Evolutionary conservation across 1,140 invertebrate species (phyloP).

Genomic region (Pissodes strobi): DNA sequence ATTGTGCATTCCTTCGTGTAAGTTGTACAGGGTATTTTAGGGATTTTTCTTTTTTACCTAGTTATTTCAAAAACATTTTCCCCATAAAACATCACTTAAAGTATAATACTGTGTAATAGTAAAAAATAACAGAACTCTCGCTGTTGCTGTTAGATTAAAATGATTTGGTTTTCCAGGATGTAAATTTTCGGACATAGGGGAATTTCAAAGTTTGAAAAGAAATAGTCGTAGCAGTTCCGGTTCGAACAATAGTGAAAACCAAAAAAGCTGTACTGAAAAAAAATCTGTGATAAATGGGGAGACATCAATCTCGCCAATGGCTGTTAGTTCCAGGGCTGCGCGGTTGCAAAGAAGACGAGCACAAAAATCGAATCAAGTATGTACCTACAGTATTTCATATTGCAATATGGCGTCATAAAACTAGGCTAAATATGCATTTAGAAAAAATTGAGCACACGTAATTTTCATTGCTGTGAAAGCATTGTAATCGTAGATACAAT

Average conservation of each 20-base stretch:
- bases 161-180: conserved; percentile 57
- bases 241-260: conserved; percentile 22
- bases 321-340: conserved; percentile 45
- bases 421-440: too few species aligned
- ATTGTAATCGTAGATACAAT: too few species aligned
- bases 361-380: conserved; percentile 47
- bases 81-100: not conserved
- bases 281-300: conserved; percentile 49
- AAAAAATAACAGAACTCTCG: too few species aligned
- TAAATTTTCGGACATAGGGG: conserved; percentile 70
- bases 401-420: too few species aligned
- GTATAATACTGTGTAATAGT: not conserved
- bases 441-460: too few species aligned
- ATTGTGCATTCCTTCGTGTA: too few species aligned
- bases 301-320: conserved; percentile 4
- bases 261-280: conserved; percentile 37
- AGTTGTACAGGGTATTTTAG: too few species aligned
- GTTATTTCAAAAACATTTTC: too few species aligned
- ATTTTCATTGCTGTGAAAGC: too few species aligned
- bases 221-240: conserved; percentile 34
- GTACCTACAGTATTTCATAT: too few species aligned
- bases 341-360: conserved; percentile 51
- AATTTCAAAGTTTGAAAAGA: conserved; percentile 45
- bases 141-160: not conserved
- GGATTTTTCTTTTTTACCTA: too few species aligned